phyloP scores from a whole-genome alignment of 2,888 invertebrate genomes.

The Ptychoptera albimana region DNA sequence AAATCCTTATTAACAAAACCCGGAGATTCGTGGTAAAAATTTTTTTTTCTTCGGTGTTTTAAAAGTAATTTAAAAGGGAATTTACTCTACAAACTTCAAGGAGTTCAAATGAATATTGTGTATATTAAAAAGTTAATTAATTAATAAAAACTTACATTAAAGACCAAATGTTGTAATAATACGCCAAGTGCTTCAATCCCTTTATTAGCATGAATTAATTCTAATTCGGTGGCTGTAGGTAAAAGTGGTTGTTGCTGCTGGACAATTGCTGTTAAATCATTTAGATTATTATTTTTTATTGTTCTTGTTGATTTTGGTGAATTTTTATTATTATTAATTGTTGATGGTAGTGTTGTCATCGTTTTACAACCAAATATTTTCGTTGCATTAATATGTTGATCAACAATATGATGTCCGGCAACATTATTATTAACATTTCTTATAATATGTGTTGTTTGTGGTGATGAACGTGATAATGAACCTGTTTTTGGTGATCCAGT shows the following conservation, averaged over 20 bases:
- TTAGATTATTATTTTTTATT: background rate
- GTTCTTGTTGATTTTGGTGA: background rate
- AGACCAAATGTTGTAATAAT: slow-evolving; percentile 70
- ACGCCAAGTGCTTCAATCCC: slow-evolving; percentile 72
- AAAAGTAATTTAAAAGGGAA: background rate
- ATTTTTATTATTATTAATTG: slow-evolving; percentile 1
- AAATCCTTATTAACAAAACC: background rate
- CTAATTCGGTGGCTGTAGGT: slow-evolving; percentile 12
- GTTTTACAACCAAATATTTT: slow-evolving; percentile 7
- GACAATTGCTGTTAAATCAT: background rate
- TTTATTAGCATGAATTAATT: slow-evolving; percentile 29
- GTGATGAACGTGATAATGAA: slow-evolving; percentile 8
- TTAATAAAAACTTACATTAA: slow-evolving; percentile 40
- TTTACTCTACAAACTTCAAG: too few relatives aligned
- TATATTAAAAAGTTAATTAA: background rate
- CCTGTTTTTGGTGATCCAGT: slow-evolving; percentile 6
- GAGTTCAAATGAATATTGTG: too few relatives aligned
- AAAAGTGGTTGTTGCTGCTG: slow-evolving; percentile 8
- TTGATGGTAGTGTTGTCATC: slow-evolving; percentile 4
- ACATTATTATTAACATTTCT: slow-evolving; percentile 1
- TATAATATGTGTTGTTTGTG: slow-evolving; percentile 7
- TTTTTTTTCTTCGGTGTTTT: background rate
- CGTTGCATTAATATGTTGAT: slow-evolving; percentile 3
- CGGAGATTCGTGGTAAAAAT: too few relatives aligned
- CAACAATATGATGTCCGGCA: background rate